These are phyloP conservation scores for Pachyseris speciosa DNA, from an alignment of 64 coral and sea anemone species.

Conservation along the genomic window DNA sequence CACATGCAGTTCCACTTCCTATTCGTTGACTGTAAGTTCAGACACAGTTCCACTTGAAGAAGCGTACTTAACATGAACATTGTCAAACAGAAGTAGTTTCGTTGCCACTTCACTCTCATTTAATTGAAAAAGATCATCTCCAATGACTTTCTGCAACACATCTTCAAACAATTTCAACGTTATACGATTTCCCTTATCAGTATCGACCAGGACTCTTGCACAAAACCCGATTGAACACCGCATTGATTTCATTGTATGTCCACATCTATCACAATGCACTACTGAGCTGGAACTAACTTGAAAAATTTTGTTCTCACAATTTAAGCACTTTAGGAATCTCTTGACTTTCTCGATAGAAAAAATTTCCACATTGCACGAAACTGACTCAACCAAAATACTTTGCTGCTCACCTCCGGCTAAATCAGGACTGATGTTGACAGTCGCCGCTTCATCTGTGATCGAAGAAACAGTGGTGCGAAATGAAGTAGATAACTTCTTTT, in stretches of 20 bases:
- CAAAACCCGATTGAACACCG: conserved; percentile 39
- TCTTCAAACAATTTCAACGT: conserved; percentile 30
- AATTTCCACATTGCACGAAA: background rate
- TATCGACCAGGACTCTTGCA: conserved; percentile 24
- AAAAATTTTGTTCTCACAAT: conserved; percentile 43
- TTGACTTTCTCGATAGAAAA: conserved; percentile 25
- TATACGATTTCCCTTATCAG: conserved; percentile 15
- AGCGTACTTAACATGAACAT: conserved; percentile 19
- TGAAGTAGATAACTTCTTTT: background rate
- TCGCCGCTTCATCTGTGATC: conserved; percentile 16
- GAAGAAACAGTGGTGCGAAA: conserved; percentile 18
- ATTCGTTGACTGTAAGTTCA: conserved; percentile 41
- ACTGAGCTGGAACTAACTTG: conserved; percentile 35
- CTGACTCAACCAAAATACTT: conserved; percentile 12
- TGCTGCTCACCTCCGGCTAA: conserved; percentile 25
- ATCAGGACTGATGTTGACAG: conserved; percentile 36
- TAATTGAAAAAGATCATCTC: conserved; percentile 26
- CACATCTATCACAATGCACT: conserved; percentile 27
- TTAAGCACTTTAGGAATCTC: conserved; percentile 21
- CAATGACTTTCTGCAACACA: conserved; percentile 1
- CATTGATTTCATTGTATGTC: conserved; percentile 36
- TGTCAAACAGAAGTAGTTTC: conserved; percentile 42
- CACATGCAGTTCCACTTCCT: background rate
- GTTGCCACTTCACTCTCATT: conserved; percentile 39
- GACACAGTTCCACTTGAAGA: conserved; percentile 40